These are phyloP conservation scores for Leptosomus discolor DNA, from an alignment of 2,113 vertebrate species.

Conservation along the genomic window DNA sequence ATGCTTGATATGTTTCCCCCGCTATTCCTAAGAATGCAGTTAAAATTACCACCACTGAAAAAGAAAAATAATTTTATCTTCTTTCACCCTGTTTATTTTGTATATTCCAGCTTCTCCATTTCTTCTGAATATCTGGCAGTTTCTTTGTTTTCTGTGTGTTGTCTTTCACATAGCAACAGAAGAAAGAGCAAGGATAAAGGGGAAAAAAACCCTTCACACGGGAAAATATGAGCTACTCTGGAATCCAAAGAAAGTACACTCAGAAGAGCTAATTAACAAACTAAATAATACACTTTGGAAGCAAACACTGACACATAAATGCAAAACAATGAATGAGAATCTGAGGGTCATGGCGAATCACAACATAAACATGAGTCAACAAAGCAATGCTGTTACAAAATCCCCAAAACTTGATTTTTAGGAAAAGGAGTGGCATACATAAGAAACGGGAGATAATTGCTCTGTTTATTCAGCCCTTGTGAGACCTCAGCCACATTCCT, in stretches of 20 bases:
- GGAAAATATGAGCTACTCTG: slow-evolving; percentile 26
- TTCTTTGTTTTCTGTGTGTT: slow-evolving; percentile 51
- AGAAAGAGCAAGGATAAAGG: slow-evolving; percentile 27
- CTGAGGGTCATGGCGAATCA: neutral
- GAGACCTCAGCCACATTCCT: slow-evolving; percentile 28
- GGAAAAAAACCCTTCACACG: neutral
- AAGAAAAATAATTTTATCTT: neutral
- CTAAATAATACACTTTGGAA: neutral
- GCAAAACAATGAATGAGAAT: slow-evolving; percentile 12
- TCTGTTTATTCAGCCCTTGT: slow-evolving; percentile 15
- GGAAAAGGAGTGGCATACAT: neutral
- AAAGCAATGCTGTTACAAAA: neutral
- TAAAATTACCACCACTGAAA: neutral
- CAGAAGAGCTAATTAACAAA: slow-evolving; percentile 52
- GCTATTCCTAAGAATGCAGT: neutral
- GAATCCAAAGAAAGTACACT: neutral
- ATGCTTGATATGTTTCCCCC: neutral
- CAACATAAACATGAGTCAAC: slow-evolving; percentile 12
- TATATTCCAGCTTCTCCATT: neutral
- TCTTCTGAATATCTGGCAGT: slow-evolving; percentile 25
- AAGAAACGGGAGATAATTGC: neutral
- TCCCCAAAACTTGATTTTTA: neutral
- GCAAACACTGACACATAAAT: neutral
- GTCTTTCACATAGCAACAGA: slow-evolving; percentile 53
- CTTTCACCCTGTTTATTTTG: neutral